phyloP scores from a whole-genome alignment of 2,797 vertebrate species.

The Leptatherina wallacei region DNA sequence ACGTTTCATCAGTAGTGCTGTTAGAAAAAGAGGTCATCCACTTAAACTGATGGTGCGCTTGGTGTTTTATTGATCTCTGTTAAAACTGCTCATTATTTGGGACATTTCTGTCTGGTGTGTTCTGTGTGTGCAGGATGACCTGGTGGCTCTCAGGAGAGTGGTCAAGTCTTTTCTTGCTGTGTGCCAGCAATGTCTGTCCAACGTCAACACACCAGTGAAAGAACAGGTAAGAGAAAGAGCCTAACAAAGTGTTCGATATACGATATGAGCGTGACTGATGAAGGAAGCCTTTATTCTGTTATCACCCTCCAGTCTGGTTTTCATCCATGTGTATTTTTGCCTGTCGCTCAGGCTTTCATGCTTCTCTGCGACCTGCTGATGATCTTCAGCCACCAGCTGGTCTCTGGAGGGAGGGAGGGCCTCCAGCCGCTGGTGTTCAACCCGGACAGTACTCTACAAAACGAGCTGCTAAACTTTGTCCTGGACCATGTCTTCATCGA shows the following conservation, averaged over 20 bases:
- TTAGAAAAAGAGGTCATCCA: conserved; percentile 8
- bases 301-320: background rate
- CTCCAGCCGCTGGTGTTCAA: conserved; percentile 97
- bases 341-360: conserved; percentile 91
- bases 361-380: conserved; percentile 98
- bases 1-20: conserved; percentile 18
- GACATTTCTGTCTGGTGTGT: background rate
- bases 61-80: conserved; percentile 20
- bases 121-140: conserved; percentile 87
- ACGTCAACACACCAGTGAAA: conserved; percentile 97
- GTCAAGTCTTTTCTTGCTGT: conserved; percentile 98
- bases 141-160: conserved; percentile 94
- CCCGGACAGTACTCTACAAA: conserved; percentile 94
- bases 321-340: background rate
- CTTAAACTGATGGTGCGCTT: conserved; percentile 13
- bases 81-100: conserved; percentile 17
- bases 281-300: background rate
- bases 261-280: too few species aligned
- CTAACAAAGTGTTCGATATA: background rate
- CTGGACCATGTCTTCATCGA: conserved; percentile 99
- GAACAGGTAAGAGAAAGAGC: conserved; percentile 88
- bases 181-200: conserved; percentile 98
- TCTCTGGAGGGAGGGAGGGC: conserved; percentile 91
- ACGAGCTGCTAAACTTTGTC: conserved; percentile 96
- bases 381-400: conserved; percentile 99